Percentiles rank a stretch among this genome's conserved stretches.
Conservation (phyloP, 2,797 vertebrate species). For the Glossophaga mutica region DNA sequence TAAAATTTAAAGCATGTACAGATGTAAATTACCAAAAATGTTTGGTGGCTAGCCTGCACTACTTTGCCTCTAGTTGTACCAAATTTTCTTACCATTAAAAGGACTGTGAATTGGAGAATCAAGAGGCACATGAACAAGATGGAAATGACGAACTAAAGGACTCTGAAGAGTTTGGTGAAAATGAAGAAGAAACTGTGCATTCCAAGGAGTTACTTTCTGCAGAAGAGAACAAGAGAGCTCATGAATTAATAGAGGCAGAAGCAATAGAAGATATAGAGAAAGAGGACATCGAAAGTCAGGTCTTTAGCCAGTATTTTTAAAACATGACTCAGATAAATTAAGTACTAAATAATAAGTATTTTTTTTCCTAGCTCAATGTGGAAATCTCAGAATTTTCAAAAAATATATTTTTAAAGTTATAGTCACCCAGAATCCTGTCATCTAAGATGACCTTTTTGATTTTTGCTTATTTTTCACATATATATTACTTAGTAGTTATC, state of each 20-base stretch:
- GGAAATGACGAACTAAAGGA: slow-evolving; percentile 85
- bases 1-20: slow-evolving; percentile 36
- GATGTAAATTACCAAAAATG: slow-evolving; percentile 47
- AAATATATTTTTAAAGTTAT: slow-evolving; percentile 17
- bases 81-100: slow-evolving; percentile 82
- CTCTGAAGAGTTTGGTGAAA: slow-evolving; percentile 82
- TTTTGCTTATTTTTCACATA: slow-evolving; percentile 36
- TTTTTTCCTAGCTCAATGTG: slow-evolving; percentile 38
- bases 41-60: slow-evolving; percentile 55
- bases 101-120: slow-evolving; percentile 85
- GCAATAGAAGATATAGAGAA: slow-evolving; percentile 81
- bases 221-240: slow-evolving; percentile 79
- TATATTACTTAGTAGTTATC: not conserved
- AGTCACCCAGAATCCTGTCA: slow-evolving; percentile 9
- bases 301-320: slow-evolving; percentile 71
- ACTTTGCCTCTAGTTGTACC: slow-evolving; percentile 64
- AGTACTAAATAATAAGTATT: slow-evolving; percentile 47
- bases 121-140: slow-evolving; percentile 85
- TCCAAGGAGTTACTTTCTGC: slow-evolving; percentile 76
- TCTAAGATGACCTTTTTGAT: slow-evolving; percentile 2
- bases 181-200: slow-evolving; percentile 81
- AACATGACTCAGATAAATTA: slow-evolving; percentile 54
- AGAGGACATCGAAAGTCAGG: slow-evolving; percentile 83
- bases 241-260: slow-evolving; percentile 74
- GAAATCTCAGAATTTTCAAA: slow-evolving; percentile 26